Conservation (phyloP, 2,797 vertebrate genomes). For the Brachyalestes nurse region DNA sequence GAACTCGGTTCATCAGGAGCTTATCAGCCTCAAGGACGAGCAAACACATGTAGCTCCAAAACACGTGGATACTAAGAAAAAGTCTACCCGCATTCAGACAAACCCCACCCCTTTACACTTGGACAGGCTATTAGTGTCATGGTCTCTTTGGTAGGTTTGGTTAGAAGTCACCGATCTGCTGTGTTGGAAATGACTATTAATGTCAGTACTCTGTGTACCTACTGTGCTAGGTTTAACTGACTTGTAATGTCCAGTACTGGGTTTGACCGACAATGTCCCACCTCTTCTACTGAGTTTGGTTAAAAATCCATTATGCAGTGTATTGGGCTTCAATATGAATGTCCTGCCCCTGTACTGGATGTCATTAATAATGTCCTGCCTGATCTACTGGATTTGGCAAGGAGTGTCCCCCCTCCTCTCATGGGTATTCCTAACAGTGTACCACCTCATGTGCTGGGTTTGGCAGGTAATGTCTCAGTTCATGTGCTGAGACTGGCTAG, state of each 20-base stretch:
- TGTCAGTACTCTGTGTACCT: not conserved
- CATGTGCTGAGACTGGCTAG: not conserved
- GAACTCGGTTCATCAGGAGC: conserved; percentile 80
- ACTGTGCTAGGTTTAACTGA: not conserved
- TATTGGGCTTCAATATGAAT: not conserved
- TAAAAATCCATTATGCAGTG: not conserved
- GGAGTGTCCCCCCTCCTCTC: not conserved
- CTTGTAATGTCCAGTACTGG: not conserved
- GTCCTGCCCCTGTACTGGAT: not conserved
- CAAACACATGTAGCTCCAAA: conserved; percentile 77
- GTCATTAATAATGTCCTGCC: not conserved
- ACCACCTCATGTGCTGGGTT: not conserved
- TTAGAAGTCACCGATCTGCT: no score
- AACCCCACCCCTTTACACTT: not conserved
- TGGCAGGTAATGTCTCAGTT: not conserved
- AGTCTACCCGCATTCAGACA: not conserved
- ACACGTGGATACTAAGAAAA: not conserved
- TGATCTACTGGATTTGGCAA: not conserved
- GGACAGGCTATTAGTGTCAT: not conserved
- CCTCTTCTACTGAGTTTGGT: not conserved
- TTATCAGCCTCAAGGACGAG: conserved; percentile 85
- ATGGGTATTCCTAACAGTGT: not conserved
- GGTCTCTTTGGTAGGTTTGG: not conserved
- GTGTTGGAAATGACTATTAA: not conserved
- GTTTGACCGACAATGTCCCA: not conserved